A percentile compares a stretch with the other conserved stretches of the same genome.
These are phyloP conservation scores for Zapornia atra DNA, from an alignment of 2,113 vertebrate genomes.

Conservation along the genomic window DNA sequence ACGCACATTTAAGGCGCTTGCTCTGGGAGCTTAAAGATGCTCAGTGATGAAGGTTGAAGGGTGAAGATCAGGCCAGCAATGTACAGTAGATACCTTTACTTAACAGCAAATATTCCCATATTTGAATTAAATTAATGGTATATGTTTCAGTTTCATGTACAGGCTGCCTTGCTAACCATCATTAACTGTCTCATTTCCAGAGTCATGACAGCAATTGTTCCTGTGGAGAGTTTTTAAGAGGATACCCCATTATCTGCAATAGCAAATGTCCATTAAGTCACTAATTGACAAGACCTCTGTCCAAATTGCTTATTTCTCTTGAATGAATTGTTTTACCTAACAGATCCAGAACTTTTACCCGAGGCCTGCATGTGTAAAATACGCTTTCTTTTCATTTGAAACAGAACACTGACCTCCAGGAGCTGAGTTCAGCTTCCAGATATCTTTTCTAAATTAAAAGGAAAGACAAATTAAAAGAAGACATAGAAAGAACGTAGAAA, in stretches of 20 bases:
- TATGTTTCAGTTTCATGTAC: slow-evolving; percentile 3
- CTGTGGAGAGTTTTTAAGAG: background rate
- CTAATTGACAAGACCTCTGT: background rate
- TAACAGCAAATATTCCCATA: slow-evolving; percentile 19
- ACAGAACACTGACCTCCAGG: background rate
- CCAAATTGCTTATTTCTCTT: slow-evolving; percentile 3
- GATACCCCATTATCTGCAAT: background rate
- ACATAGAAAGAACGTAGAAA: background rate
- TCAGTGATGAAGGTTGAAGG: background rate
- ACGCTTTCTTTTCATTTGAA: background rate
- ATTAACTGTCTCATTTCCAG: slow-evolving; percentile 2
- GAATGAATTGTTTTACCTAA: background rate
- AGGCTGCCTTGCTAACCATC: background rate
- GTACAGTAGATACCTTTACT: background rate
- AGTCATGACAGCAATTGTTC: background rate
- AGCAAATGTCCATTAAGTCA: background rate
- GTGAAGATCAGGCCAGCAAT: background rate
- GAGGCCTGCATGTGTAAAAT: background rate
- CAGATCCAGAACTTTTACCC: background rate
- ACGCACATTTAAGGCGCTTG: background rate
- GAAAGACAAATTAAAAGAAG: background rate
- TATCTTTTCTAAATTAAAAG: background rate
- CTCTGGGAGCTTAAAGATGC: background rate
- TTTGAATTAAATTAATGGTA: slow-evolving; percentile 18
- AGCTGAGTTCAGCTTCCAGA: background rate